Evolutionary conservation across 2,113 vertebrate genomes (phyloP).

Genomic region (Ophiodon elongatus): DNA sequence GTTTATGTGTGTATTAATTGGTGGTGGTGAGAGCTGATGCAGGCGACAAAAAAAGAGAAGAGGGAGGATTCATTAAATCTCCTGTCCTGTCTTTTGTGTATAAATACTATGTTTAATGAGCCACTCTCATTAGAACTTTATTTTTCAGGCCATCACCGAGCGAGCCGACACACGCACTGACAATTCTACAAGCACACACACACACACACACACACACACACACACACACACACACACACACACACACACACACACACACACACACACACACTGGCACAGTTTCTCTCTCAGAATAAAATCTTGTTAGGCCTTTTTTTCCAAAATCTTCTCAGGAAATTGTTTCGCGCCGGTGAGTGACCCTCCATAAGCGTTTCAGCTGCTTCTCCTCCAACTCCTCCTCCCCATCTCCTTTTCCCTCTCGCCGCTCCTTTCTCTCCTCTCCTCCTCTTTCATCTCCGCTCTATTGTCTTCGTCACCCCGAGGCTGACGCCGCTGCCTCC

Average conservation of each 20-base stretch:
- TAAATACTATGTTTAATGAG: slow-evolving; percentile 75
- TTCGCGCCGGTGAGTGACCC: slow-evolving; percentile 30
- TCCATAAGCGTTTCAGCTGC: slow-evolving; percentile 15
- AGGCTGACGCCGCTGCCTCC: not conserved
- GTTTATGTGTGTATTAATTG: slow-evolving; percentile 14
- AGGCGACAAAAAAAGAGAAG: slow-evolving; percentile 30
- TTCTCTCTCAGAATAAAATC: slow-evolving; percentile 31
- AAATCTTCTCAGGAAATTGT: slow-evolving; percentile 49
- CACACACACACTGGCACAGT: not conserved
- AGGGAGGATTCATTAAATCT: slow-evolving; percentile 64
- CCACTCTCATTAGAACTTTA: slow-evolving; percentile 71
- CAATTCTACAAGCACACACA: slow-evolving; percentile 22
- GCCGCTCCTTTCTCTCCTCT: slow-evolving; percentile 29
- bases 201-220: slow-evolving; percentile 5
- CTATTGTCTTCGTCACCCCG: slow-evolving; percentile 47
- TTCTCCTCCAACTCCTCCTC: slow-evolving; percentile 12
- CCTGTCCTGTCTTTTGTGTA: slow-evolving; percentile 52
- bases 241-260: not conserved
- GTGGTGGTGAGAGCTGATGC: slow-evolving; percentile 23
- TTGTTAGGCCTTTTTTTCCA: slow-evolving; percentile 38
- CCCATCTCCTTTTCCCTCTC: slow-evolving; percentile 15
- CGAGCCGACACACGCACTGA: not conserved
- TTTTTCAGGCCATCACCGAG: slow-evolving; percentile 37
- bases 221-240: slow-evolving; percentile 11
- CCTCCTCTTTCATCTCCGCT: slow-evolving; percentile 48